Percentiles rank a stretch among this genome's conserved stretches.
Conservation (phyloP, 2,797 vertebrate genomes). For the Thalassophryne amazonica region DNA sequence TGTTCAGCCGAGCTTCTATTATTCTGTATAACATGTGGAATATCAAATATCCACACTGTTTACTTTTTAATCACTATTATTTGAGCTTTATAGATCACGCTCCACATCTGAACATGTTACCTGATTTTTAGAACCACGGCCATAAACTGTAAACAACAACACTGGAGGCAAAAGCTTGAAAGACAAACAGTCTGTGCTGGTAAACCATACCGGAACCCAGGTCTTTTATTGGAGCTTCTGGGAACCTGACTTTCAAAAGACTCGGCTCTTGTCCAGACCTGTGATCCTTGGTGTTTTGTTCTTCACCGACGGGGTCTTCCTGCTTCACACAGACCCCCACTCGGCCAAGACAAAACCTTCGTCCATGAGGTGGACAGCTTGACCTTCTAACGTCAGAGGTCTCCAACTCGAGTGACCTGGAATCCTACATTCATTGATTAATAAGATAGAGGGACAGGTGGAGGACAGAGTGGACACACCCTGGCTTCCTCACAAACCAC, state of each 20-base stretch:
- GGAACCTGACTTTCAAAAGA: constrained; percentile 66
- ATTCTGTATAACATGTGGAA: constrained; percentile 35
- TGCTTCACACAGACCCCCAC: constrained; percentile 69
- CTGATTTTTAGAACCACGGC: constrained; percentile 3
- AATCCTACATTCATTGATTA: too few relatives aligned
- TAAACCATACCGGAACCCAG: constrained; percentile 66
- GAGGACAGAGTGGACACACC: too few relatives aligned
- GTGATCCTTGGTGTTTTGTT: constrained; percentile 69
- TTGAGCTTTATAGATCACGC: constrained; percentile 35
- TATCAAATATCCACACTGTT: constrained; percentile 38
- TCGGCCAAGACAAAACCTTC: constrained; percentile 16
- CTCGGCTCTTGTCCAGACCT: constrained; percentile 43
- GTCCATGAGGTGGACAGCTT: not conserved
- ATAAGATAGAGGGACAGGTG: too few relatives aligned
- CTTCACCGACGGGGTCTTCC: constrained; percentile 50
- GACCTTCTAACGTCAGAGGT: too few relatives aligned
- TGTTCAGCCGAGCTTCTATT: constrained; percentile 40
- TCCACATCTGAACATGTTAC: constrained; percentile 15
- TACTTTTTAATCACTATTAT: constrained; percentile 44
- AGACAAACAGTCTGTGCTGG: constrained; percentile 52
- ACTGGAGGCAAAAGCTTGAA: constrained; percentile 14
- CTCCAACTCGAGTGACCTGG: too few relatives aligned
- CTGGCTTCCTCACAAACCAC: too few relatives aligned
- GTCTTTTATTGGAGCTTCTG: constrained; percentile 64
- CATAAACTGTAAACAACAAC: constrained; percentile 37